phyloP scores from a whole-genome alignment of 2,888 invertebrate genomes.

The Palloptera scutellata region DNA sequence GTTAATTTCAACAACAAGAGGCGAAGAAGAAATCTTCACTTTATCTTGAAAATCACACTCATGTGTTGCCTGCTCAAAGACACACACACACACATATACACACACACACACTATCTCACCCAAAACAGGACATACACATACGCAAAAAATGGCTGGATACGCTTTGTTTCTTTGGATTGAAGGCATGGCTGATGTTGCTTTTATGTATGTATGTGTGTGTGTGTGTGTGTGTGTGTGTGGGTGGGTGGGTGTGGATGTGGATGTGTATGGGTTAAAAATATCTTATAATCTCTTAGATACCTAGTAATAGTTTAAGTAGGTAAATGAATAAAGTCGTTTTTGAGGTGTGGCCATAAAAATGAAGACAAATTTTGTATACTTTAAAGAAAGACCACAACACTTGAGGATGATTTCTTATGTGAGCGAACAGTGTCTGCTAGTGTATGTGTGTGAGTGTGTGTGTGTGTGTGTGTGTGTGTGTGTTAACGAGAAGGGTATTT shows the following conservation, averaged over 20 bases:
- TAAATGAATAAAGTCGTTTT: conserved; percentile 45
- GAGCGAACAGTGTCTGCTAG: conserved; percentile 51
- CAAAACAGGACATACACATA: too few species aligned
- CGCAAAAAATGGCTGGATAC: too few species aligned
- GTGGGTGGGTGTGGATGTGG: neutral
- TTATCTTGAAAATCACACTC: conserved; percentile 43
- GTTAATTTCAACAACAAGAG: conserved; percentile 43
- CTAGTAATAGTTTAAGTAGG: conserved; percentile 42
- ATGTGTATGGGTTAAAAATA: neutral
- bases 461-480: conserved; percentile 2
- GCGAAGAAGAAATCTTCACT: conserved; percentile 38
- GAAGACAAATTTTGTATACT: conserved; percentile 19
- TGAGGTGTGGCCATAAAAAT: conserved; percentile 31
- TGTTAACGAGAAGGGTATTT: conserved; percentile 17
- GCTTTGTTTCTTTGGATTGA: too few species aligned
- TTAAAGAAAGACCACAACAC: conserved; percentile 4
- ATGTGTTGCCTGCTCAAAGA: conserved; percentile 32
- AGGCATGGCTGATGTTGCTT: too few species aligned
- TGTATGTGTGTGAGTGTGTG: neutral
- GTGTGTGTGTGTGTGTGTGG: neutral
- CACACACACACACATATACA: neutral
- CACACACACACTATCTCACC: neutral
- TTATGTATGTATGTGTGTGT: neutral
- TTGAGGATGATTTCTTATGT: neutral
- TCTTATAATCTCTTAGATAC: too few species aligned